phyloP scores from a whole-genome alignment of 2,888 invertebrate genomes.

The Lathronympha strigana region DNA sequence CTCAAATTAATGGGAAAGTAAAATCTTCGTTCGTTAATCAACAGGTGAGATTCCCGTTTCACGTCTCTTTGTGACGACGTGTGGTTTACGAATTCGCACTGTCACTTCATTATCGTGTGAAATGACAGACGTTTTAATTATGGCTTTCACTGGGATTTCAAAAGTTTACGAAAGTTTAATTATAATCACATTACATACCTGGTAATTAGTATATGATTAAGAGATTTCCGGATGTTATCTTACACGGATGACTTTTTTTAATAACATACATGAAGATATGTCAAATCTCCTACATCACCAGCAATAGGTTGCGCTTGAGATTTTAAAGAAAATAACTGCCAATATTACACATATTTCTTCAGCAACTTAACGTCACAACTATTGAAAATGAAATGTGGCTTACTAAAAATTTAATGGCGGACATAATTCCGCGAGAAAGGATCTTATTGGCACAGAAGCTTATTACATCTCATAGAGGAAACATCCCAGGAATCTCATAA shows the following conservation, averaged over 20 bases:
- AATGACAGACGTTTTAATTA: constrained; percentile 75
- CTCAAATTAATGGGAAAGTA: constrained; percentile 71
- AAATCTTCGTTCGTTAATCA: constrained; percentile 61
- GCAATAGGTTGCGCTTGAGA: neutral
- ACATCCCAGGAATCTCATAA: constrained; percentile 38
- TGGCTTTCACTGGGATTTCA: constrained; percentile 69
- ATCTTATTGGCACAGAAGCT: constrained; percentile 27
- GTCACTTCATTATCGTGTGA: constrained; percentile 70
- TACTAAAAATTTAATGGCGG: neutral
- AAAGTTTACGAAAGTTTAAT: constrained; percentile 43
- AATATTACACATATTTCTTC: neutral
- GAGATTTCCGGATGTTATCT: constrained; percentile 10
- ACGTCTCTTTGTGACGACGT: constrained; percentile 68
- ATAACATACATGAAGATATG: too few relatives aligned
- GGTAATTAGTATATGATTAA: constrained; percentile 29
- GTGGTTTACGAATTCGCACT: constrained; percentile 67
- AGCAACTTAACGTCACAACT: neutral
- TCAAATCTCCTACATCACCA: too few relatives aligned
- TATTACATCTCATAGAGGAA: constrained; percentile 21
- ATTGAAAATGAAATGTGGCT: neutral
- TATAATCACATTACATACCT: constrained; percentile 30
- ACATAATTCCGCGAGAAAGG: neutral
- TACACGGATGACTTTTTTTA: neutral
- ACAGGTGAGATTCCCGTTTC: constrained; percentile 65
- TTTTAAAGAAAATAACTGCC: neutral